Percentiles rank a stretch among this genome's conserved stretches.
phyloP scores from a whole-genome alignment of 2,797 vertebrate genomes.

The Brotogeris chrysoptera region DNA sequence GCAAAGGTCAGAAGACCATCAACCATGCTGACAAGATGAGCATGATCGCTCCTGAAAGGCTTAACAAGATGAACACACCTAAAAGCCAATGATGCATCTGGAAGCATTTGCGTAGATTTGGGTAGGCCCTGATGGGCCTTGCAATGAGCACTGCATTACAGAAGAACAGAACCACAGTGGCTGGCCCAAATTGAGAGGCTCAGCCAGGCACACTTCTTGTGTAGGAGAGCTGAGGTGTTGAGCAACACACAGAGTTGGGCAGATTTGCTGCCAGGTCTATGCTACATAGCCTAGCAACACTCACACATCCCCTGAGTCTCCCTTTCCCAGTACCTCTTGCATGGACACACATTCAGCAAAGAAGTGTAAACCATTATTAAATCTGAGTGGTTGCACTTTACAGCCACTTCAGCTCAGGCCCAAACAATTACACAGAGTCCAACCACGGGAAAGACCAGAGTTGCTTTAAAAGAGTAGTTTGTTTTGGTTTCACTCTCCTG shows the following conservation, averaged over 20 bases:
- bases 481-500: constrained; percentile 23
- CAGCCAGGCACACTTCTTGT: neutral
- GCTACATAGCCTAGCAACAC: neutral
- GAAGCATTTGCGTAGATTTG: neutral
- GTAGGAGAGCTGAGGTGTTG: neutral
- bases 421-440: neutral
- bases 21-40: neutral
- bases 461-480: neutral
- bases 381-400: constrained; percentile 37
- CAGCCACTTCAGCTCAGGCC: constrained; percentile 32
- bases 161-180: neutral
- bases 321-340: neutral
- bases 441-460: neutral
- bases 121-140: neutral
- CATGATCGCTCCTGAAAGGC: neutral
- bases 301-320: neutral
- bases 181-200: neutral
- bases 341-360: neutral
- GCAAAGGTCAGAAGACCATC: neutral
- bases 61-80: neutral
- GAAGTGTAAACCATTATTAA: constrained; percentile 3
- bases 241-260: neutral
- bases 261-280: neutral
- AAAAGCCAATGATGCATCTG: neutral
- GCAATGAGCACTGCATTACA: neutral